Base-by-base conservation (phyloP, 2,113 vertebrate species). In the Herpetotheres cachinnans region DNA sequence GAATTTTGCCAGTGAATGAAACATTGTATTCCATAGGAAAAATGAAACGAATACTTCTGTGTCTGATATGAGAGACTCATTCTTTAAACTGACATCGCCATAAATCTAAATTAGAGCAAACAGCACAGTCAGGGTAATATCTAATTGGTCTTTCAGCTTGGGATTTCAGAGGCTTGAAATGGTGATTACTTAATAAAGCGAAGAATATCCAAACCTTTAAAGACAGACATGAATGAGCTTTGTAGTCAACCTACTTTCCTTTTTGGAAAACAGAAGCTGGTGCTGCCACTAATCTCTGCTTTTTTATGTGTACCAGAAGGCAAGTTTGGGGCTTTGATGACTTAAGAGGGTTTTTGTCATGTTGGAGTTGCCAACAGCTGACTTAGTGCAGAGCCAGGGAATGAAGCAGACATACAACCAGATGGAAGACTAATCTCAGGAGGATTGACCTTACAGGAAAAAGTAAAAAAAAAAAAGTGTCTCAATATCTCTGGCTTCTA, bases 1-100 rank as follows among this genome's bases (percentile, higher is more conserved):
- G 98, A 96, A 97, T 98, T 95, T 95, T 98, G 96, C 97, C 97
- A 98, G 95, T 97, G 97, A 97, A 95, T 97, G 96, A 97, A 97
- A 96, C 85, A 96, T 95, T 90, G 94, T 94, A 94, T 97, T 98
- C 93, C 95, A 77, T 84, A 81, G 62, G 76, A 96, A 97, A 89
- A 95, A 90, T 1, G 9, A 96, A 97, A 86, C 1, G 4, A 97
- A 93, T 94, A 91, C 90, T 97, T 98, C 94, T 93, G 63, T 87
- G 24, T 91, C 95, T 95, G 77, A 96, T 97, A 86, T 90, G 94
- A 98, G 96, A 96, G 92, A 97, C 73, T 91, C 36, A 95, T 98
- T 97, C 88, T 70, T 97, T 97, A 95, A 94, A 93, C 46, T 95
- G 94, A 89, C 96, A 94, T 70, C 90, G 85, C 95, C 96, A 97